These are phyloP conservation scores for Meteorus sp. DNA, from an alignment of 1,140 invertebrate species.

Conservation along the genomic window DNA sequence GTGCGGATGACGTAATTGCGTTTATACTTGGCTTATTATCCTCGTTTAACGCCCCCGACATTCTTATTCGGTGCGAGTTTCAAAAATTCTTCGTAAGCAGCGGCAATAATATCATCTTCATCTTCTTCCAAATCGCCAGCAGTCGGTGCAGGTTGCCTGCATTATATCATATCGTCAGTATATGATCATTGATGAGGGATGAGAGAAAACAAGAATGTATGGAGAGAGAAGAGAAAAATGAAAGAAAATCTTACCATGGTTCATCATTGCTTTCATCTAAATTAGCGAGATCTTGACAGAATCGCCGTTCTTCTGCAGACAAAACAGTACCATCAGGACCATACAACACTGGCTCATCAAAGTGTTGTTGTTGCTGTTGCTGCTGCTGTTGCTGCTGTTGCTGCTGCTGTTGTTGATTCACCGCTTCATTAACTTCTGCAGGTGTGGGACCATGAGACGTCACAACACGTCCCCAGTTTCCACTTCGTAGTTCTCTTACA, in stretches of 20 bases:
- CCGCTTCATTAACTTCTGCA: constrained; percentile 28
- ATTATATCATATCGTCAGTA: too few relatives aligned
- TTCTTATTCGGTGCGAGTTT: constrained; percentile 36
- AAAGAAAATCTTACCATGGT: constrained; percentile 31
- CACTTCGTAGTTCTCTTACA: constrained; percentile 48
- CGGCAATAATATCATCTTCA: constrained; percentile 47
- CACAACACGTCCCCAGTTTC: constrained; percentile 47
- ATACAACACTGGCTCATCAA: constrained; percentile 50
- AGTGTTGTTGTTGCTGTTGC: constrained; percentile 24
- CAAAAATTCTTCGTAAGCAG: constrained; percentile 53
- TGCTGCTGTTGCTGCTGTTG: neutral
- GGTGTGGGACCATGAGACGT: constrained; percentile 32
- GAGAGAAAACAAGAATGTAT: too few relatives aligned
- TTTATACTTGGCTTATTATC: constrained; percentile 6
- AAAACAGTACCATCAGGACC: constrained; percentile 54
- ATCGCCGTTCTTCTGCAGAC: constrained; percentile 52
- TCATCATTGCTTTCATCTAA: constrained; percentile 33
- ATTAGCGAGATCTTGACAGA: constrained; percentile 42
- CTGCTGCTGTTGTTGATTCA: neutral
- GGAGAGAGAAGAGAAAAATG: constrained; percentile 14
- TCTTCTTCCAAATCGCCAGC: constrained; percentile 34
- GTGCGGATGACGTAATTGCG: neutral
- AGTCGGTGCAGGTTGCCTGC: neutral
- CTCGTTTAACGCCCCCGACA: constrained; percentile 21
- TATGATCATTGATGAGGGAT: too few relatives aligned